These are phyloP conservation scores for Saccostrea echinata DNA, from an alignment of 1,140 invertebrate genomes.

Conservation along the genomic window DNA sequence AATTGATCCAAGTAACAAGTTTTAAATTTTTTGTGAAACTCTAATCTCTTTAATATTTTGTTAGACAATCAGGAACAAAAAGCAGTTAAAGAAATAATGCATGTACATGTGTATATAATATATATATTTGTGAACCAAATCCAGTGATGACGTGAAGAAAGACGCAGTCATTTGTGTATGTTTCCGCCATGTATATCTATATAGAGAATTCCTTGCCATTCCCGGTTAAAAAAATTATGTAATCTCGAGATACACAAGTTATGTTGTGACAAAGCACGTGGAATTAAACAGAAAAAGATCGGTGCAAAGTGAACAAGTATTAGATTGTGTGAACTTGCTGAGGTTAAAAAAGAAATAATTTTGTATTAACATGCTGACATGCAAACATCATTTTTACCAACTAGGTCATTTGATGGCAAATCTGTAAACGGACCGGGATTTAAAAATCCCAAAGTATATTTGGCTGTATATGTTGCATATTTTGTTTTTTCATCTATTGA, in stretches of 20 bases:
- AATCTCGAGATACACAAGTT: conserved; percentile 1
- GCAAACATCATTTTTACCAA: background rate
- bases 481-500: conserved; percentile 2
- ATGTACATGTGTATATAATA: conserved; percentile 7
- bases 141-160: background rate
- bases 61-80: background rate
- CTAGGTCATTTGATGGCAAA: conserved; percentile 27
- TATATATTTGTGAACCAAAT: conserved; percentile 23
- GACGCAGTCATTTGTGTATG: background rate
- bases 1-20: background rate
- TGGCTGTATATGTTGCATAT: conserved; percentile 14
- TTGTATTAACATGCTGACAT: background rate
- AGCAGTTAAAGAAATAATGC: background rate
- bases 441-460: conserved; percentile 31
- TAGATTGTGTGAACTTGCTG: background rate
- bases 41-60: background rate
- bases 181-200: conserved; percentile 28
- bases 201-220: conserved; percentile 34
- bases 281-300: background rate
- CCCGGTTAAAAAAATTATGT: conserved; percentile 3
- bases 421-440: background rate
- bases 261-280: background rate
- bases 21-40: background rate
- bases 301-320: conserved; percentile 36
- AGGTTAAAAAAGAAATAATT: background rate